A percentile compares a stretch with the other conserved stretches of the same genome.
These are phyloP conservation scores for Columba janthina DNA, from an alignment of 2,113 vertebrate genomes.

Conservation along the genomic window DNA sequence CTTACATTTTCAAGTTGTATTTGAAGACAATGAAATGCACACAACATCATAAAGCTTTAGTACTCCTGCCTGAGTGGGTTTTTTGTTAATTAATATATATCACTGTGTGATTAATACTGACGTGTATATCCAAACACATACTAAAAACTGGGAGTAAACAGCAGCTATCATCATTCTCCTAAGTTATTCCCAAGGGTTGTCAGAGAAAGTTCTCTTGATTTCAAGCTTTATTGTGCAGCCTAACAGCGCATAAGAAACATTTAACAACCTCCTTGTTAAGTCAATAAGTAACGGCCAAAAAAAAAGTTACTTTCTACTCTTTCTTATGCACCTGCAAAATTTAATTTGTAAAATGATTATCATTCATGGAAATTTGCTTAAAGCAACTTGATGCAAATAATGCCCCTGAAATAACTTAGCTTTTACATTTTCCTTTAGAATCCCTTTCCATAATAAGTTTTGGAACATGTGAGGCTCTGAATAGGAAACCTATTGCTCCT, in stretches of 20 bases:
- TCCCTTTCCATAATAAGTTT: background rate
- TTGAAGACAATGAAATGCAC: background rate
- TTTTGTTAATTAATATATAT: constrained; percentile 2
- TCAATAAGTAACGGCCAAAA: constrained; percentile 20
- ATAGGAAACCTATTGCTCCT: background rate
- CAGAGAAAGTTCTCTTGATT: constrained; percentile 43
- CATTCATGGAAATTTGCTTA: constrained; percentile 37
- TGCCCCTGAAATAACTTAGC: background rate
- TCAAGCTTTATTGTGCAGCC: constrained; percentile 53
- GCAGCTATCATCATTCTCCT: background rate
- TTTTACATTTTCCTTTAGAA: background rate
- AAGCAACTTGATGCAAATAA: constrained; percentile 46
- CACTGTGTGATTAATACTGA: constrained; percentile 1
- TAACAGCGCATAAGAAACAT: constrained; percentile 35
- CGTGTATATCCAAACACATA: background rate
- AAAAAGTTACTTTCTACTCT: background rate
- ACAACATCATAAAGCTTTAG: background rate
- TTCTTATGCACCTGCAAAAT: constrained; percentile 48
- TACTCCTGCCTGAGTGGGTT: background rate
- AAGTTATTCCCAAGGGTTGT: constrained; percentile 37
- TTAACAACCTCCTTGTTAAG: constrained; percentile 40
- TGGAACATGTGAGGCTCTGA: background rate
- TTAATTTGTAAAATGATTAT: constrained; percentile 61
- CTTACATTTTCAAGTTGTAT: constrained; percentile 5
- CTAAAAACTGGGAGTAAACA: constrained; percentile 28